Conservation (phyloP, 2,797 vertebrate species). For the Macropodus opercularis region DNA sequence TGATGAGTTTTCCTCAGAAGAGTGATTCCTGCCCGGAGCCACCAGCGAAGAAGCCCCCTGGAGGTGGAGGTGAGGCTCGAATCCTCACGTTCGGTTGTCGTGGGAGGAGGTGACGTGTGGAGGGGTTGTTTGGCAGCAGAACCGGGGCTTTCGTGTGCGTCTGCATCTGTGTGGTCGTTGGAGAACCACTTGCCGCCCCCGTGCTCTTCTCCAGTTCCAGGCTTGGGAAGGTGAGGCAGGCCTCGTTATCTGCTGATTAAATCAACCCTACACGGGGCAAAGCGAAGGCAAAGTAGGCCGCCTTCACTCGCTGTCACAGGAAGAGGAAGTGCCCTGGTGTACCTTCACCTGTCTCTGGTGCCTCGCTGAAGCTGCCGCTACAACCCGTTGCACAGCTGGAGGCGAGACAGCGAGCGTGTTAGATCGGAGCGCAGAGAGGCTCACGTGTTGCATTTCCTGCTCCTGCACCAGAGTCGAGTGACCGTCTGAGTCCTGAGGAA, state of each 20-base stretch:
- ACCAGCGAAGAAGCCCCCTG: slow-evolving; percentile 38
- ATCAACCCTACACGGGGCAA: slow-evolving; percentile 67
- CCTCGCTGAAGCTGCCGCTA: slow-evolving; percentile 48
- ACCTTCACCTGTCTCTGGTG: slow-evolving; percentile 65
- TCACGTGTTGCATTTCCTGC: slow-evolving; percentile 58
- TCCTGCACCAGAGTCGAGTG: slow-evolving; percentile 39
- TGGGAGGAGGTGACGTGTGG: slow-evolving; percentile 40
- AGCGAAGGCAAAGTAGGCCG: slow-evolving; percentile 79
- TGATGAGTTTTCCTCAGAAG: slow-evolving; percentile 1
- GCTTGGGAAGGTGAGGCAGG: slow-evolving; percentile 51
- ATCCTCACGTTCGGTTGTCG: slow-evolving; percentile 39
- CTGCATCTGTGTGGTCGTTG: slow-evolving; percentile 56
- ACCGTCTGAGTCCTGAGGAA: slow-evolving; percentile 54
- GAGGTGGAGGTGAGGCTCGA: slow-evolving; percentile 42
- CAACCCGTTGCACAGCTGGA: slow-evolving; percentile 64
- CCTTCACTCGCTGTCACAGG: slow-evolving; percentile 74
- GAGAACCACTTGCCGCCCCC: slow-evolving; percentile 61
- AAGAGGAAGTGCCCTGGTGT: slow-evolving; percentile 72
- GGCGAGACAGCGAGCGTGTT: slow-evolving; percentile 37
- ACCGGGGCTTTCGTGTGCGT: slow-evolving; percentile 52
- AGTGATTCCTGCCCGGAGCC: slow-evolving; percentile 4
- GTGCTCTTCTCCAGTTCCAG: slow-evolving; percentile 46
- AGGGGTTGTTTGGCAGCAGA: slow-evolving; percentile 50
- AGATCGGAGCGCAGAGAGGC: slow-evolving; percentile 53
- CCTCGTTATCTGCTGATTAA: slow-evolving; percentile 66